Conservation (phyloP, 2,113 vertebrate species). For the Hydrochoerus hydrochaeris region DNA sequence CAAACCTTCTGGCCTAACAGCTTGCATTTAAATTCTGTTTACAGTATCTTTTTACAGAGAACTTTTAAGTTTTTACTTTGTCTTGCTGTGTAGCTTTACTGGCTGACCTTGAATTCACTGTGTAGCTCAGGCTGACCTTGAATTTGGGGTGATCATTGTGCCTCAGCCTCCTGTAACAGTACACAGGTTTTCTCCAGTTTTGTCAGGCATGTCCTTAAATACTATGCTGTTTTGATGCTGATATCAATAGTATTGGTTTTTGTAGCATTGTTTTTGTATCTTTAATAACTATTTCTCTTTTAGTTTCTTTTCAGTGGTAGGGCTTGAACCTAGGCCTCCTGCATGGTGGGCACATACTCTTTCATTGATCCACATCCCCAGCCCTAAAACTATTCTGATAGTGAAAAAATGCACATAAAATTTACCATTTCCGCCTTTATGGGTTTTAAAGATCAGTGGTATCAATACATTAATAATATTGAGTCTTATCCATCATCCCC, state of each 20-base stretch:
- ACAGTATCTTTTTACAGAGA: constrained; percentile 34
- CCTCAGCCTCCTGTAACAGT: neutral
- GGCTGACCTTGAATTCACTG: neutral
- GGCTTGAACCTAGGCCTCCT: neutral
- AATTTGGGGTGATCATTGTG: neutral
- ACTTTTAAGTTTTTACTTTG: constrained; percentile 29
- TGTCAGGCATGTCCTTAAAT: neutral
- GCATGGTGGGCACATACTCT: neutral
- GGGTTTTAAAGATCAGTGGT: neutral
- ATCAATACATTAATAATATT: neutral
- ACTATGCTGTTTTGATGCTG: neutral
- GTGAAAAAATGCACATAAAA: neutral
- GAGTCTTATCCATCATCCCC: neutral
- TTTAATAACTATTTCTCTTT: neutral
- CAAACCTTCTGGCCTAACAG: neutral
- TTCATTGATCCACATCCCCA: neutral
- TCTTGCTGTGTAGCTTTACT: neutral
- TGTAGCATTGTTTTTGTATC: neutral
- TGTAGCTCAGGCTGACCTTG: neutral
- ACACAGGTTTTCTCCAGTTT: neutral
- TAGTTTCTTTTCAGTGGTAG: neutral
- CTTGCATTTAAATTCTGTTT: constrained; percentile 17
- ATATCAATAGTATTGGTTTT: neutral
- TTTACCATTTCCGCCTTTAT: neutral
- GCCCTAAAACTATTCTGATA: neutral